phyloP scores from a whole-genome alignment of 1,140 invertebrate species.

The Nomia melanderi region DNA sequence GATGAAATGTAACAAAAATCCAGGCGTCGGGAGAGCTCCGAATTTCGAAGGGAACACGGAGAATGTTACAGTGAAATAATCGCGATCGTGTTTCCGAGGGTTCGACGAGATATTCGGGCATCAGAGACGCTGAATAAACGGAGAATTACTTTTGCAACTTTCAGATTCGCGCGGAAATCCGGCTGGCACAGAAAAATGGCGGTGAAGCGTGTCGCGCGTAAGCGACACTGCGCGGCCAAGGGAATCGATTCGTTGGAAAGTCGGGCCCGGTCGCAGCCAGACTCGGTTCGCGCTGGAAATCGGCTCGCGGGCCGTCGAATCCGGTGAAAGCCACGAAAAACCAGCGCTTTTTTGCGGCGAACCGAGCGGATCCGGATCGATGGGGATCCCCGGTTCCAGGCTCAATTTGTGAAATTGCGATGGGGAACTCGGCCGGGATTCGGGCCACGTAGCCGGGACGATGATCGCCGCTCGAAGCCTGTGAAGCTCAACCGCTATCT shows the following conservation, averaged over 20 bases:
- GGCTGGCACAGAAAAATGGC: conserved; percentile 19
- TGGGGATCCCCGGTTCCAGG: background rate
- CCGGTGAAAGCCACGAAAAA: conserved; percentile 11
- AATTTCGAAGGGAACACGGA: no score
- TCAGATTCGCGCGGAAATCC: background rate
- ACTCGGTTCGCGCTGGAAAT: background rate
- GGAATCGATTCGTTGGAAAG: conserved; percentile 22
- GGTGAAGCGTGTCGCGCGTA: conserved; percentile 5
- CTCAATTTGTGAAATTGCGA: conserved; percentile 18
- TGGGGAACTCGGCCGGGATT: background rate
- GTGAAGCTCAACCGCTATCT: conserved; percentile 11
- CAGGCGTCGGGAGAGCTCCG: no score
- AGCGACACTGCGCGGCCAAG: conserved; percentile 12
- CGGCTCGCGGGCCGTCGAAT: conserved; percentile 8
- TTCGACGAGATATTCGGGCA: no score
- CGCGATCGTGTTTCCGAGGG: no score
- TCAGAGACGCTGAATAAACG: no score
- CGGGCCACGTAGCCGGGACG: conserved; percentile 28
- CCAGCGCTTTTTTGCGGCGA: background rate
- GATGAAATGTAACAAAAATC: no score
- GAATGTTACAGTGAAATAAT: no score
- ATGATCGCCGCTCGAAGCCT: background rate
- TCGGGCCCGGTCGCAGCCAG: conserved; percentile 8
- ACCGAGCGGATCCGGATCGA: background rate
- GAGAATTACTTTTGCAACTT: background rate